A percentile compares a stretch with the other conserved stretches of the same genome.
Conservation (phyloP, 2,797 vertebrate genomes). For the Hyperoplus immaculatus region DNA sequence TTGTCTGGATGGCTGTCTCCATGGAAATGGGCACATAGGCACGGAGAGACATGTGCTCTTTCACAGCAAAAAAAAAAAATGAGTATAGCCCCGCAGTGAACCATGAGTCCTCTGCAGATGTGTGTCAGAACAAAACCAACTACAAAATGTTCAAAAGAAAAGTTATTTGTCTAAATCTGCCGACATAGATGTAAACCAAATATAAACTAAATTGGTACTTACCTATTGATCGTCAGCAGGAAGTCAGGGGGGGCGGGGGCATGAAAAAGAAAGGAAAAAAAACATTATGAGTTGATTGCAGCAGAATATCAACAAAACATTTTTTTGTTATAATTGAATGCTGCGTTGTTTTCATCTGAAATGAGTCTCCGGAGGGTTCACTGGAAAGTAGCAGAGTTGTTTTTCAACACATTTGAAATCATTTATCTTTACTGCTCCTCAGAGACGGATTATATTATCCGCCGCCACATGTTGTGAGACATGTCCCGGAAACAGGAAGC, state of each 20-base stretch:
- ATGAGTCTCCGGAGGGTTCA: constrained; percentile 15
- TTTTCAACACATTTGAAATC: constrained; percentile 29
- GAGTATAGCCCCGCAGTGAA: constrained; percentile 32
- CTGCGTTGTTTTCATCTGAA: constrained; percentile 13
- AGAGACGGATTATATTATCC: constrained; percentile 54
- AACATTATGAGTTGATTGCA: constrained; percentile 54
- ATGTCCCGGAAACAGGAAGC: constrained; percentile 54
- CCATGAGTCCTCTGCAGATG: constrained; percentile 49
- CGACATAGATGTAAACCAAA: constrained; percentile 10
- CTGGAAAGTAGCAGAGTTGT: constrained; percentile 30
- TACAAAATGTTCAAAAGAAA: constrained; percentile 7
- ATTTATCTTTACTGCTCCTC: constrained; percentile 20
- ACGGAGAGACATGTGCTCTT: constrained; percentile 35
- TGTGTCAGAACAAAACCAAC: constrained; percentile 42
- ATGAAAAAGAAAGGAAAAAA: constrained; percentile 66
- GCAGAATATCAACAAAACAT: constrained; percentile 32
- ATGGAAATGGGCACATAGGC: constrained; percentile 71
- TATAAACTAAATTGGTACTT: constrained; percentile 54
- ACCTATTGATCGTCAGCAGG: constrained; percentile 63
- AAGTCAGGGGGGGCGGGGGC: neutral
- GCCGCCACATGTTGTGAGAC: constrained; percentile 22
- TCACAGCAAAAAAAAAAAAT: constrained; percentile 52
- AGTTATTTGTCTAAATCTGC: neutral
- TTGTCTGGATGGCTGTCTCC: constrained; percentile 64
- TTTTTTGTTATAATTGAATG: constrained; percentile 46